Conservation (phyloP, 2,797 vertebrate species). For the Coreius guichenoti region DNA sequence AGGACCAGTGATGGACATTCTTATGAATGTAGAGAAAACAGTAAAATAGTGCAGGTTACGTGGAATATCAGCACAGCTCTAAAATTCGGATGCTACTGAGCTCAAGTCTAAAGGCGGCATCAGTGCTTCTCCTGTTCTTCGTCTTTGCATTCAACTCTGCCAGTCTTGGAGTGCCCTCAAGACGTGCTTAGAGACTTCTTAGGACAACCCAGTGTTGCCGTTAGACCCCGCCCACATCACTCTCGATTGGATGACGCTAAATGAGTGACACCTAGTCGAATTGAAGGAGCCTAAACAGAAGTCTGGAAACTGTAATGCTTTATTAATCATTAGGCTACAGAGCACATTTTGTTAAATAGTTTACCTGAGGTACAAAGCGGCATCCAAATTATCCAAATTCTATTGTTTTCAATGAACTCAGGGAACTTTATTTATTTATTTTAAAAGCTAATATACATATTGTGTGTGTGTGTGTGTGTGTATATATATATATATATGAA, state of each 20-base stretch:
- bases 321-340: not conserved
- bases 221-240: constrained; percentile 24
- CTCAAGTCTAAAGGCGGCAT: constrained; percentile 29
- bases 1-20: not conserved
- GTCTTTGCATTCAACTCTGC: constrained; percentile 48
- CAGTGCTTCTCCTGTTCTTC: constrained; percentile 44
- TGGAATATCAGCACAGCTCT: not conserved
- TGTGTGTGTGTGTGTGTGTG: too few species aligned
- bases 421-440: not conserved
- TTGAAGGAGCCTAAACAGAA: not conserved
- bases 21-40: not conserved
- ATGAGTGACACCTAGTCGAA: constrained; percentile 6
- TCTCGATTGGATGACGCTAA: constrained; percentile 17
- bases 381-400: not conserved
- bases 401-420: not conserved
- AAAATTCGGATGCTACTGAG: constrained; percentile 15
- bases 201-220: constrained; percentile 23
- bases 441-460: too few species aligned
- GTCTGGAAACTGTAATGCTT: not conserved
- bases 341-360: not conserved
- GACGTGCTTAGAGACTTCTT: constrained; percentile 45
- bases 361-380: not conserved
- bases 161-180: constrained; percentile 35
- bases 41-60: not conserved
- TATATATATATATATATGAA: too few species aligned